Evolutionary conservation across 2,888 invertebrate species (phyloP).

Genomic region (Drosophila monieri): DNA sequence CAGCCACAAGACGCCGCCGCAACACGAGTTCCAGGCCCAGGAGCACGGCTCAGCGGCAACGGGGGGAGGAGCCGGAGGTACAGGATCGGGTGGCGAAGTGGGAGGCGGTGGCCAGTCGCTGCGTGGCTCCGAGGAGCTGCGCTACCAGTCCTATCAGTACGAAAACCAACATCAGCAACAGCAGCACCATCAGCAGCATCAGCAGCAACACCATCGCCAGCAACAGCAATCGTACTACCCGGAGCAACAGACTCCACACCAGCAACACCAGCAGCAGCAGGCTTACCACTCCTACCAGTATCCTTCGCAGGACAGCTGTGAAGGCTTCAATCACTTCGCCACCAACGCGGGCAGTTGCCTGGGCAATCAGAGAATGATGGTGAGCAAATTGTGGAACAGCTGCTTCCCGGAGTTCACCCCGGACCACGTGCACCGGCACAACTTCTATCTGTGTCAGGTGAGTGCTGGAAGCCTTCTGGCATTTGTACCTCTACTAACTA

Average conservation of each 20-base stretch:
- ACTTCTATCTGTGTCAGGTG: slow-evolving; percentile 84
- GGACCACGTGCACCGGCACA: slow-evolving; percentile 84
- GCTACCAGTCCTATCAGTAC: slow-evolving; percentile 55
- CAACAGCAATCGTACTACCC: slow-evolving; percentile 51
- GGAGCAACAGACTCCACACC: slow-evolving; percentile 53
- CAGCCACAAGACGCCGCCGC: slow-evolving; percentile 76
- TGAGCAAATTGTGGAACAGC: slow-evolving; percentile 84
- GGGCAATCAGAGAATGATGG: slow-evolving; percentile 83
- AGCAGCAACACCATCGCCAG: slow-evolving; percentile 52
- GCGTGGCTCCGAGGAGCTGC: slow-evolving; percentile 58
- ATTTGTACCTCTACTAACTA: neutral
- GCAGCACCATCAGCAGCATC: slow-evolving; percentile 59
- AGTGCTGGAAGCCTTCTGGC: slow-evolving; percentile 35
- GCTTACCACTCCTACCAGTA: slow-evolving; percentile 65
- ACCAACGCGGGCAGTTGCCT: slow-evolving; percentile 78
- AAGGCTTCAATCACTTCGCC: slow-evolving; percentile 81
- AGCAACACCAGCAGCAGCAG: slow-evolving; percentile 61
- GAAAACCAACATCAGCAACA: slow-evolving; percentile 48
- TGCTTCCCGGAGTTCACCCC: slow-evolving; percentile 84
- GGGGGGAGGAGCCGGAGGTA: slow-evolving; percentile 18
- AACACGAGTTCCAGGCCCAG: slow-evolving; percentile 67
- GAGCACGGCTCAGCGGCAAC: slow-evolving; percentile 65
- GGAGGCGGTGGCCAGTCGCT: slow-evolving; percentile 45
- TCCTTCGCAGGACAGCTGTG: slow-evolving; percentile 79
- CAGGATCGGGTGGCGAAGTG: slow-evolving; percentile 17